These are phyloP conservation scores for Zoroaster sp. DNA, from an alignment of 53 echinoderm and acorn worm species.

Conservation along the genomic window DNA sequence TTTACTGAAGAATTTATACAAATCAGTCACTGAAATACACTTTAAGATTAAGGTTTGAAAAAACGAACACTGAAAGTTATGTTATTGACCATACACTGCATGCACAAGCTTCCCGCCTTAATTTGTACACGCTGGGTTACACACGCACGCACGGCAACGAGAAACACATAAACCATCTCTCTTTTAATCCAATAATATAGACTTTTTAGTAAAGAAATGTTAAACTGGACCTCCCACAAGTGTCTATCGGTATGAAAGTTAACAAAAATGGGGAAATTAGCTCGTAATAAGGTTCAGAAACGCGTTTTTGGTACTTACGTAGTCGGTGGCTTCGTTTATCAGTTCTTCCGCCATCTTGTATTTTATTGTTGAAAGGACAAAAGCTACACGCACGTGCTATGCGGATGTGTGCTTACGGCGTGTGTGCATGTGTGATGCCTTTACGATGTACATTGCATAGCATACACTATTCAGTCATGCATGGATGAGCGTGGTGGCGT, in stretches of 20 bases:
- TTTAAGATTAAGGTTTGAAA: too few species aligned
- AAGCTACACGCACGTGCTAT: constrained; percentile 11
- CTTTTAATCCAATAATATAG: too few species aligned
- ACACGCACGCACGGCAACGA: too few species aligned
- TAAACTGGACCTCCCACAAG: too few species aligned
- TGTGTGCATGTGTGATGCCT: not conserved
- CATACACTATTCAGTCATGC: not conserved
- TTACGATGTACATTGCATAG: not conserved
- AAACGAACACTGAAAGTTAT: too few species aligned
- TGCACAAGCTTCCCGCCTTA: too few species aligned
- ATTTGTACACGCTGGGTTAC: too few species aligned
- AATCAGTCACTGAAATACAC: too few species aligned
- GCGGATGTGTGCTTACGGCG: not conserved
- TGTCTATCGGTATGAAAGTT: not conserved
- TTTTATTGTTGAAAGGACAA: not conserved
- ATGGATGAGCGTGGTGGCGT: constrained; percentile 12
- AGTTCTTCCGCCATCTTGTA: constrained; percentile 51
- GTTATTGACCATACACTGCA: too few species aligned
- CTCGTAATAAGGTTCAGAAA: not conserved
- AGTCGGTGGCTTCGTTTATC: not conserved
- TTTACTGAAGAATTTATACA: too few species aligned
- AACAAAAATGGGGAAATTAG: not conserved
- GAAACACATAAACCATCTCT: too few species aligned
- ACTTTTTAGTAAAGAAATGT: too few species aligned
- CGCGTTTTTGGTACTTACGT: not conserved